Evolutionary conservation across 92 coral and sea anemone species (phyloP).

Genomic region (Epizoanthus scotinus): DNA sequence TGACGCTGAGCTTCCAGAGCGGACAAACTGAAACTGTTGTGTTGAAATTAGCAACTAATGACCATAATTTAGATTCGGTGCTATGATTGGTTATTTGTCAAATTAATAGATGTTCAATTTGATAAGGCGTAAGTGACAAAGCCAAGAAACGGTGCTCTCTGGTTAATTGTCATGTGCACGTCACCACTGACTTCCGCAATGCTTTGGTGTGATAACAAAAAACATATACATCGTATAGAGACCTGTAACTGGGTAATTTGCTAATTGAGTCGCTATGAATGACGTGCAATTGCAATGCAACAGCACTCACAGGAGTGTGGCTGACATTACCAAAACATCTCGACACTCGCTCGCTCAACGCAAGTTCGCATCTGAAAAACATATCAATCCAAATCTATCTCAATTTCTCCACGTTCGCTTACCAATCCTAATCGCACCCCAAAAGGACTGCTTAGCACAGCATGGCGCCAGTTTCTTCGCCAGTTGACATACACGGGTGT

Average conservation of each 20-base stretch:
- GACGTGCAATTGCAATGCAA: constrained; percentile 35
- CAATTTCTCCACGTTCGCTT: constrained; percentile 45
- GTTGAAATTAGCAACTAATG: constrained; percentile 99
- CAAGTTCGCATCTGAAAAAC: constrained; percentile 34
- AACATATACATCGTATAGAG: constrained; percentile 76
- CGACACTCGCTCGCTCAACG: constrained; percentile 30
- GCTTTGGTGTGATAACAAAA: constrained; percentile 79
- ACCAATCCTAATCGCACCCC: constrained; percentile 51
- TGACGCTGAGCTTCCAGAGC: constrained; percentile 38
- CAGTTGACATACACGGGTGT: constrained; percentile 87
- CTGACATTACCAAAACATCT: constrained; percentile 16
- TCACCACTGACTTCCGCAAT: constrained; percentile 84
- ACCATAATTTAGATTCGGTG: constrained; percentile 91
- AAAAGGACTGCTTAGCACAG: constrained; percentile 63
- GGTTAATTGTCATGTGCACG: constrained; percentile 77
- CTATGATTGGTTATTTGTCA: constrained; percentile 93
- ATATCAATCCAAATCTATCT: constrained; percentile 25
- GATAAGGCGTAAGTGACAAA: constrained; percentile 88
- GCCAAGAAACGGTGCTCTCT: constrained; percentile 74
- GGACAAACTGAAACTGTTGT: constrained; percentile 81
- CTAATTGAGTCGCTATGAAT: constrained; percentile 56
- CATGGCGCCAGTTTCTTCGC: constrained; percentile 79
- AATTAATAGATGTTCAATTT: constrained; percentile 86
- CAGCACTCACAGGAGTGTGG: constrained; percentile 30
- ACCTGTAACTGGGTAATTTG: constrained; percentile 61